These are phyloP conservation scores for Forbesichthys papilliferus DNA, from an alignment of 2,113 vertebrate genomes.

Conservation along the genomic window DNA sequence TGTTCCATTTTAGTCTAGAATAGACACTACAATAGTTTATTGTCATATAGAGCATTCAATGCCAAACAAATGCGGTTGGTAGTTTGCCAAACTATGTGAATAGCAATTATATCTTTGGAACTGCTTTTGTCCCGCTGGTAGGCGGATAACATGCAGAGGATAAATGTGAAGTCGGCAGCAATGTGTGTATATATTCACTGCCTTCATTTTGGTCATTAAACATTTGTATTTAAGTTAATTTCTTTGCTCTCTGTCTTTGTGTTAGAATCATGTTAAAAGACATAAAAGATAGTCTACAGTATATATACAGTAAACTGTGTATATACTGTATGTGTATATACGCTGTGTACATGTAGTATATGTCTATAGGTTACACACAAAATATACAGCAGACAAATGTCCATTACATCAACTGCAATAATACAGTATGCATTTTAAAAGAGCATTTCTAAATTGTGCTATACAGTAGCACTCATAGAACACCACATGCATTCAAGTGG, in stretches of 20 bases:
- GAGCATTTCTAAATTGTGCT: too few species aligned
- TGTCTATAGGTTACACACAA: too few species aligned
- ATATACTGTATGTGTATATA: neutral
- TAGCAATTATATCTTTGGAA: constrained; percentile 58
- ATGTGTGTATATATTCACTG: constrained; percentile 64
- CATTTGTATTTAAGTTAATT: constrained; percentile 69
- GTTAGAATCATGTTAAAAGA: constrained; percentile 2
- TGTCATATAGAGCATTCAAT: constrained; percentile 42
- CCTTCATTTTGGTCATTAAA: constrained; percentile 78
- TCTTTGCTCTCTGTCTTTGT: constrained; percentile 18
- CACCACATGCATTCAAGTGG: too few species aligned
- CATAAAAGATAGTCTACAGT: constrained; percentile 1
- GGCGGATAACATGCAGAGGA: constrained; percentile 34
- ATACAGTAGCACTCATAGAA: too few species aligned
- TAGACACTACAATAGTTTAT: constrained; percentile 53
- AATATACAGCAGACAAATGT: too few species aligned
- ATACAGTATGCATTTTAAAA: too few species aligned
- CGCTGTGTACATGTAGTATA: neutral
- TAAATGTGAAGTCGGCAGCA: constrained; percentile 45
- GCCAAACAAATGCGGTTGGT: constrained; percentile 50
- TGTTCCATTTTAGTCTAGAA: constrained; percentile 54
- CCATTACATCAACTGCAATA: too few species aligned
- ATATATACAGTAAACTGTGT: neutral
- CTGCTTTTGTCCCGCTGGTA: constrained; percentile 40
- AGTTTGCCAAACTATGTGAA: constrained; percentile 64